These are phyloP conservation scores for Leptatherina wallacei DNA, from an alignment of 2,797 vertebrate species.

Conservation along the genomic window DNA sequence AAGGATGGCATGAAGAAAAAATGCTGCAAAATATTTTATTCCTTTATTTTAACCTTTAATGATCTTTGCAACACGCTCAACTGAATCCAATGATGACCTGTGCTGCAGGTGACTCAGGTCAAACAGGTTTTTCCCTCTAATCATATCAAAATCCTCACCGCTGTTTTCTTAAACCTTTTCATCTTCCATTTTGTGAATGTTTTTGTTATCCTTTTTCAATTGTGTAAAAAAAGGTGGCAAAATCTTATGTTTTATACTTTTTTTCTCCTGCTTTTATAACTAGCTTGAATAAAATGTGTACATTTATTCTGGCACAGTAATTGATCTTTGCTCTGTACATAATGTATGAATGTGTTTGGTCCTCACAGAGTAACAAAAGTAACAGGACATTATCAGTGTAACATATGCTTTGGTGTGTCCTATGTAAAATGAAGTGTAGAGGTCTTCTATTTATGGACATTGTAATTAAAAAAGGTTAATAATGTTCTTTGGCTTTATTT, in stretches of 20 bases:
- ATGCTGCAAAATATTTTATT: slow-evolving; percentile 66
- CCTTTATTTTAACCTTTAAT: slow-evolving; percentile 50
- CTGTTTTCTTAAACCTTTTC: slow-evolving; percentile 38
- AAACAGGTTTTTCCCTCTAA: slow-evolving; percentile 31
- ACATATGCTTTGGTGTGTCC: slow-evolving; percentile 56
- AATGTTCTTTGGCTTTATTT: slow-evolving; percentile 50
- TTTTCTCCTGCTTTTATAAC: slow-evolving; percentile 65
- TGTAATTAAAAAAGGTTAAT: slow-evolving; percentile 67
- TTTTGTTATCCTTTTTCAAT: slow-evolving; percentile 63
- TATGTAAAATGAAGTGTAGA: slow-evolving; percentile 73
- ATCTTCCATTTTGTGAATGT: slow-evolving; percentile 27
- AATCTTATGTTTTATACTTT: slow-evolving; percentile 72
- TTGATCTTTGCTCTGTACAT: slow-evolving; percentile 59
- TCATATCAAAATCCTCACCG: slow-evolving; percentile 26
- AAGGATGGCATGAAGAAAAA: slow-evolving; percentile 37
- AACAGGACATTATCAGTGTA: slow-evolving; percentile 44
- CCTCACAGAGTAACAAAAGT: slow-evolving; percentile 37
- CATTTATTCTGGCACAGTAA: slow-evolving; percentile 44
- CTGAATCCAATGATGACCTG: slow-evolving; percentile 35
- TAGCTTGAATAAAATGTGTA: slow-evolving; percentile 40
- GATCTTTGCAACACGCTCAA: slow-evolving; percentile 41
- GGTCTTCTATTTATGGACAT: slow-evolving; percentile 79
- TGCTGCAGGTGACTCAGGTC: slow-evolving; percentile 59
- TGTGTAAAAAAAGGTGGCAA: slow-evolving; percentile 48
- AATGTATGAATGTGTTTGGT: slow-evolving; percentile 49